A percentile compares a stretch with the other conserved stretches of the same genome.
Conservation (phyloP, 2,797 vertebrate genomes). For the Siniperca scherzeri region DNA sequence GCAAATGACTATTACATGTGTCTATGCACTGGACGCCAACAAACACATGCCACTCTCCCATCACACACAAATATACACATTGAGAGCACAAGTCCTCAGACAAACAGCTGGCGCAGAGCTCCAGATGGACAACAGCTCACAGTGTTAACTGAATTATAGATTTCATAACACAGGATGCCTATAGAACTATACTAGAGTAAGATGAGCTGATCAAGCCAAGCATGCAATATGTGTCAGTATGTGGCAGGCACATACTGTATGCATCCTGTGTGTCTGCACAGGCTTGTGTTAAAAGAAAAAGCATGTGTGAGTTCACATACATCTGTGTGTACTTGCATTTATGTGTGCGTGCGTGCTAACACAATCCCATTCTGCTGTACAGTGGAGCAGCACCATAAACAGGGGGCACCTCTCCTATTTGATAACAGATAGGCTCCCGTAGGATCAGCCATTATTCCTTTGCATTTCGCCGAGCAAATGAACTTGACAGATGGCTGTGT, state of each 20-base stretch:
- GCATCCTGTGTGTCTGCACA: constrained; percentile 15
- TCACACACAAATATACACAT: constrained; percentile 49
- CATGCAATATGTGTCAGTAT: constrained; percentile 59
- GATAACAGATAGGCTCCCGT: constrained; percentile 95
- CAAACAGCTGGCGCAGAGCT: constrained; percentile 66
- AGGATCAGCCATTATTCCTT: constrained; percentile 95
- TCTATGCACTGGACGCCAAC: constrained; percentile 31
- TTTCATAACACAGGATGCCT: constrained; percentile 87
- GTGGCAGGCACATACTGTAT: constrained; percentile 23
- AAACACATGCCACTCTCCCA: constrained; percentile 55
- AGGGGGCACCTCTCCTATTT: constrained; percentile 87
- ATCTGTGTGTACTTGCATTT: constrained; percentile 41
- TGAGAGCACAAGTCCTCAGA: constrained; percentile 27
- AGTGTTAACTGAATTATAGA: constrained; percentile 92
- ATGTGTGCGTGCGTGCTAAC: constrained; percentile 32
- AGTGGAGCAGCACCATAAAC: constrained; percentile 76
- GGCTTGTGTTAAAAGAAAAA: constrained; percentile 8
- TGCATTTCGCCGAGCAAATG: constrained; percentile 99
- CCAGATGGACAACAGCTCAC: constrained; percentile 82
- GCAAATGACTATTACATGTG: constrained; percentile 50
- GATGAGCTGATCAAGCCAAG: constrained; percentile 77
- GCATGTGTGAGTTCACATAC: constrained; percentile 25
- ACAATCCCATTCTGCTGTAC: constrained; percentile 63
- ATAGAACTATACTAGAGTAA: constrained; percentile 80
- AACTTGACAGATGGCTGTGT: constrained; percentile 99